Percentiles rank a stretch among this genome's conserved stretches.
Conservation (phyloP, 1,140 invertebrate genomes). For the Zeugodacus cucurbitae region DNA sequence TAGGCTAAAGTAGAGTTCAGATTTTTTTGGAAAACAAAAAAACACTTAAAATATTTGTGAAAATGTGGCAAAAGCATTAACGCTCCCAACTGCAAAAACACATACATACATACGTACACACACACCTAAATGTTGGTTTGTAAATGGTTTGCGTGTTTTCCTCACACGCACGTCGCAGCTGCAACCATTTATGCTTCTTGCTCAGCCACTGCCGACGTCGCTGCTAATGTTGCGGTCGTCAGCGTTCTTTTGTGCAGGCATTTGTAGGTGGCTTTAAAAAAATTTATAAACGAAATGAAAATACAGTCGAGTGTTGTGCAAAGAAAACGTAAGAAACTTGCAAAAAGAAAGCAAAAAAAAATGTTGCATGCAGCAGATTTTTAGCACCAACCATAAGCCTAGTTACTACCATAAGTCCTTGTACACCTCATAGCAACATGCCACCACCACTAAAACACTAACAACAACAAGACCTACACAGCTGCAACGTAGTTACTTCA, state of each 20-base stretch:
- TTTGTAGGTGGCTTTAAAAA: not conserved
- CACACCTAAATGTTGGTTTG: not conserved
- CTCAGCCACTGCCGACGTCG: not conserved
- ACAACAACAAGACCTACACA: not conserved
- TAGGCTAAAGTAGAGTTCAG: no score
- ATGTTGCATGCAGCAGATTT: not conserved
- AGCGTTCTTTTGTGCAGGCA: not conserved
- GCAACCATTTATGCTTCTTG: not conserved
- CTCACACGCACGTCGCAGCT: not conserved
- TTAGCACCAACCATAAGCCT: not conserved
- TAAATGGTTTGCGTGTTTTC: not conserved
- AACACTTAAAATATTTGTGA: no score
- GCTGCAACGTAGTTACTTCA: not conserved
- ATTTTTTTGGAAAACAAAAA: no score
- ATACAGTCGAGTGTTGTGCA: not conserved
- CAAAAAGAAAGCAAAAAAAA: not conserved
- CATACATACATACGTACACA: no score
- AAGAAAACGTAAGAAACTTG: not conserved
- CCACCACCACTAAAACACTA: not conserved
- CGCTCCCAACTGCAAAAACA: no score
- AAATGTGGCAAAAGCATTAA: no score
- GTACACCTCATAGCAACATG: not conserved
- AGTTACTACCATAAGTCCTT: conserved; percentile 25
- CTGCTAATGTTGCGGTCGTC: not conserved
- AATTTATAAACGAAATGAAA: not conserved